These are phyloP conservation scores for Rallus crepitans DNA, from an alignment of 2,797 vertebrate species.

Conservation along the genomic window DNA sequence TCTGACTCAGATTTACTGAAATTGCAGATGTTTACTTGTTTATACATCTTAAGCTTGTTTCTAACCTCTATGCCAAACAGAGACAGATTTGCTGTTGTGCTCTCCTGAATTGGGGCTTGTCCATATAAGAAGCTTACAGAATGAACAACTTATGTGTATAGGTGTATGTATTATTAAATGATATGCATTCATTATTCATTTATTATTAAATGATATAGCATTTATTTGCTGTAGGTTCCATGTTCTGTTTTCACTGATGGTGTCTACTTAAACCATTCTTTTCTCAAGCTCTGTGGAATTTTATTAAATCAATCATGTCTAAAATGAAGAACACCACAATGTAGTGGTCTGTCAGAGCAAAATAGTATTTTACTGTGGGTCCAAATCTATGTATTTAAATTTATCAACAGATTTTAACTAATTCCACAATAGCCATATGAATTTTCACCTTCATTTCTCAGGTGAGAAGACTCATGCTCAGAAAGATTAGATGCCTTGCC, in stretches of 20 bases:
- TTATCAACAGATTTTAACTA: background rate
- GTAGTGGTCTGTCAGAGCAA: background rate
- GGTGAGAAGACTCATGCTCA: background rate
- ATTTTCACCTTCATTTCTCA: background rate
- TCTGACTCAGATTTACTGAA: background rate
- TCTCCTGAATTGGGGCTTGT: background rate
- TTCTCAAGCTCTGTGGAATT: background rate
- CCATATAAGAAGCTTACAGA: background rate
- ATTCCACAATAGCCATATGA: background rate
- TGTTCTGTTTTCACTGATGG: background rate
- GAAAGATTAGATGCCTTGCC: background rate
- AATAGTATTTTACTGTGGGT: background rate
- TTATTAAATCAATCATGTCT: background rate
- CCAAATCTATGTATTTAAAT: background rate
- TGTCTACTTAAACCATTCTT: background rate
- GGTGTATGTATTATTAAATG: background rate
- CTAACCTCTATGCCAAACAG: background rate
- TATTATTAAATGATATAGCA: background rate
- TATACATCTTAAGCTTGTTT: background rate
- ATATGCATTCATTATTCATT: background rate
- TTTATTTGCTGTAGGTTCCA: background rate
- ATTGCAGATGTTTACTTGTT: background rate
- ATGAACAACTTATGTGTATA: background rate
- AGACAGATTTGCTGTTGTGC: background rate
- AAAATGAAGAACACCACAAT: background rate